Evolutionary conservation across 2,113 vertebrate species (phyloP), one percentile per base, ranked within the genome.

Genomic region (Lasiurus borealis): DNA sequence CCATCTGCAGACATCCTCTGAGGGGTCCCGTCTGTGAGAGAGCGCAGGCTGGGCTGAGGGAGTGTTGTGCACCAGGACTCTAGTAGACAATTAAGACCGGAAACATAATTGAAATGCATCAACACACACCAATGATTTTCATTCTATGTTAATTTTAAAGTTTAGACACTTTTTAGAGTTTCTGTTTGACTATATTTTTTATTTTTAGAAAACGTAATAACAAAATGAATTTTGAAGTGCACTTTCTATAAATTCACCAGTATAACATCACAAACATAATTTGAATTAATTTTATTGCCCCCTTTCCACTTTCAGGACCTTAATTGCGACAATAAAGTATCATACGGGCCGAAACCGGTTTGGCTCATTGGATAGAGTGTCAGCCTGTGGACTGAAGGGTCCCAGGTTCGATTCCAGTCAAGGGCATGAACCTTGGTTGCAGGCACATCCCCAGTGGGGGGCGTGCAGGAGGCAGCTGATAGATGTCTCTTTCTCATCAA

Each of bases 171-270:
- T 48, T 29, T 80, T 23, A 8, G n/a, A 81, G 8, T 31, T 71
- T 90, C 92, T 78, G 25, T 48, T 71, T 66, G 73, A 87, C 14
- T 80, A n/a, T 25, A 46, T n/a, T 68, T 90, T n/a, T 31, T 68
- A 68, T 68, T 31, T 75, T 93, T 81, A 93, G 13, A 90, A 73
- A 62, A 62, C 66, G 86, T 15, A n/a, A 8, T 84, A 11, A n/a
- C 2, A 40, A 81, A 94, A 88, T 92, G 6, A 91, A 78, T 29
- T 81, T 76, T 89, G 76, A 90, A 6, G 62, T 71, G 31, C 23
- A 77, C 1, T 85, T 2, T 77, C 50, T 73, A 14, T 78, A 82
- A 48, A 21, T 27, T 6, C 8, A 57, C 10, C 25, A 36, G 11
- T 52, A 21, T 66, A 83, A 88, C 34, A 44, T 75, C 19, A 59